These are phyloP conservation scores for Lophotriccus pileatus DNA, from an alignment of 2,797 vertebrate genomes.

Conservation along the genomic window DNA sequence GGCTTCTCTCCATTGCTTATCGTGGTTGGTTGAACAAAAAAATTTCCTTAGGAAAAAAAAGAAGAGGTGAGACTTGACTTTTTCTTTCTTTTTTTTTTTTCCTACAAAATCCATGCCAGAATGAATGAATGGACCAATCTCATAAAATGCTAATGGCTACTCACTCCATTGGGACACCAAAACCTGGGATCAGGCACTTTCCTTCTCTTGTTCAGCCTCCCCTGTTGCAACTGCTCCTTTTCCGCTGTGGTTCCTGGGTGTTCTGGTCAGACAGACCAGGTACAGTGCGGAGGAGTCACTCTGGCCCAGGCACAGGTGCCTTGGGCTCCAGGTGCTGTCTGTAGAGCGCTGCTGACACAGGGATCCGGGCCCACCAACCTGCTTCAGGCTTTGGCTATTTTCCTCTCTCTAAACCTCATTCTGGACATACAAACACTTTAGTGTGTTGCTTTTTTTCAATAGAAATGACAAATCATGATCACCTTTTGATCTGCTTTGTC, in stretches of 20 bases:
- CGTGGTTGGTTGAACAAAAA: not conserved
- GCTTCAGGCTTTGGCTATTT: not conserved
- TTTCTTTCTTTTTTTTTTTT: too few species aligned
- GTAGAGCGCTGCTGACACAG: not conserved
- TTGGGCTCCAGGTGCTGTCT: rapidly evolving
- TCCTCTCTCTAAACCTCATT: not conserved
- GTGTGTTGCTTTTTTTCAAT: not conserved
- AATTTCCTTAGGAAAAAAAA: not conserved
- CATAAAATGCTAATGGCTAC: not conserved
- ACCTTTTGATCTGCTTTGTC: not conserved
- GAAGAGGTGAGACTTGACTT: not conserved
- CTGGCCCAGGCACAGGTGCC: rapidly evolving
- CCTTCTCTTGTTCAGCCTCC: not conserved
- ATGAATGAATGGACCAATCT: not conserved
- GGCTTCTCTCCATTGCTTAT: not conserved
- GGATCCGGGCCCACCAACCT: not conserved
- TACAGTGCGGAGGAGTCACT: too few species aligned
- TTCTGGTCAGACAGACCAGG: not conserved
- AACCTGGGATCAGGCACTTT: not conserved
- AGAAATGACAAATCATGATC: not conserved
- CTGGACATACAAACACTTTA: not conserved
- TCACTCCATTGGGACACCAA: not conserved
- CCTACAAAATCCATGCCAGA: not conserved
- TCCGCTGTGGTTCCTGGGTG: not conserved
- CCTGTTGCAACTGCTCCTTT: not conserved